Base-by-base conservation (phyloP, 2,797 vertebrate species). In the Melanogrammus aeglefinus region DNA sequence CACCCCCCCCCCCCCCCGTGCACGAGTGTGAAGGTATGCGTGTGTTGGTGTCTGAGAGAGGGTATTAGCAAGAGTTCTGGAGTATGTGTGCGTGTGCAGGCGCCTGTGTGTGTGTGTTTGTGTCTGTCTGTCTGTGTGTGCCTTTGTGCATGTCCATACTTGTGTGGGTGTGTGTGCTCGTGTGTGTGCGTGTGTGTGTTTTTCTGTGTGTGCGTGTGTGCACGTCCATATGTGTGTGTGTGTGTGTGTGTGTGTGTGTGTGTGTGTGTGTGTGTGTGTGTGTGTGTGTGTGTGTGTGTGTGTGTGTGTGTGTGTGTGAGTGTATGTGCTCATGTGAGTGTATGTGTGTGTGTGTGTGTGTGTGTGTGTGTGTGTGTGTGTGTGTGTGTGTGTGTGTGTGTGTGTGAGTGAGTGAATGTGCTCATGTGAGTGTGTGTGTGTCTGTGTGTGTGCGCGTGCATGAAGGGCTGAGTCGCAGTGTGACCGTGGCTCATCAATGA, bases 401-500 rank as follows among this genome's bases (percentile, higher is more conserved):
- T 47, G 44, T 16, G 44, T 47, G 44, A 14, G 7, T 18, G 47
- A 18, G 44, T 51, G 44, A 6, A 18, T 51, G 5, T 51, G 16
- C 18, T 1, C 13, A 1, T 5, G 44, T 51, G 3, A 4, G 9
- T 44, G 41, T 12, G 3, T 10, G 41, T 14, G 41, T 44, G 8
- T 44, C 31, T 33, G 31, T 33, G 3, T 33, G 31, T 33, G 31
- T 33, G 31, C 4, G 31, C 36, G 27, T 39, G 12, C 63, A 71
- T 76, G 13, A n/a, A 57, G 10, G n/a, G 38, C 36, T 27, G 73
- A 1, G 12, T 76, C 38, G 38, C 75, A 24, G 9, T 8, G 36
- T 77, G 51, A 85, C 44, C 41, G 63, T 12, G 63, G 72, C 36
- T 73, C 66, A 36, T 78, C 73, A 70, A 71, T 73, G 75, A 86